These are phyloP conservation scores for Eucidaris tribuloides DNA, from an alignment of 35 echinoderm and acorn worm genomes.

Conservation along the genomic window DNA sequence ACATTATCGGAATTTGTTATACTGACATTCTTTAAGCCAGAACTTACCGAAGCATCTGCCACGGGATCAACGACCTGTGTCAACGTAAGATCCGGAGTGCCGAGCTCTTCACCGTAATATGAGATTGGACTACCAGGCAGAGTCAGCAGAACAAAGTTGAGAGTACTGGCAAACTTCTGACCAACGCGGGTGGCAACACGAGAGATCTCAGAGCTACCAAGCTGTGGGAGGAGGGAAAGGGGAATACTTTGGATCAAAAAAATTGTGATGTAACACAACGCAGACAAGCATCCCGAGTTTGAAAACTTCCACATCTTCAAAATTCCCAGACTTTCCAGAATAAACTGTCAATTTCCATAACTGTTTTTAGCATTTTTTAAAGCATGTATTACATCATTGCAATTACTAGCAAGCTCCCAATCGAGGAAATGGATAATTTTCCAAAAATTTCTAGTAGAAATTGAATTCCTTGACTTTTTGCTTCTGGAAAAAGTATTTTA, in stretches of 20 bases:
- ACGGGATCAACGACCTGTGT: too few species aligned
- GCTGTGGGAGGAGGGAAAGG: slow-evolving; percentile 19
- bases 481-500: too few species aligned
- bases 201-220: slow-evolving; percentile 41
- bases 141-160: slow-evolving; percentile 67
- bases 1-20: too few species aligned
- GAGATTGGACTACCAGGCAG: slow-evolving; percentile 64
- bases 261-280: neutral
- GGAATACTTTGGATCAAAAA: neutral
- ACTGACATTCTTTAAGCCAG: too few species aligned
- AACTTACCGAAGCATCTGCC: too few species aligned
- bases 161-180: neutral
- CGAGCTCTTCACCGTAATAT: slow-evolving; percentile 91
- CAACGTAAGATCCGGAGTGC: slow-evolving; percentile 57
- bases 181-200: slow-evolving; percentile 67
- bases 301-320: neutral
- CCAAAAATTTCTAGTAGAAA: too few species aligned
- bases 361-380: neutral
- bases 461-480: too few species aligned
- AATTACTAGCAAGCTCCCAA: neutral
- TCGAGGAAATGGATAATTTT: too few species aligned
- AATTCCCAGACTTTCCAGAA: neutral
- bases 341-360: neutral
- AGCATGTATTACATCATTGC: neutral
- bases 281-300: neutral